Evolutionary conservation across 2,888 invertebrate genomes (phyloP).

Genomic region (Orchestes rusci): DNA sequence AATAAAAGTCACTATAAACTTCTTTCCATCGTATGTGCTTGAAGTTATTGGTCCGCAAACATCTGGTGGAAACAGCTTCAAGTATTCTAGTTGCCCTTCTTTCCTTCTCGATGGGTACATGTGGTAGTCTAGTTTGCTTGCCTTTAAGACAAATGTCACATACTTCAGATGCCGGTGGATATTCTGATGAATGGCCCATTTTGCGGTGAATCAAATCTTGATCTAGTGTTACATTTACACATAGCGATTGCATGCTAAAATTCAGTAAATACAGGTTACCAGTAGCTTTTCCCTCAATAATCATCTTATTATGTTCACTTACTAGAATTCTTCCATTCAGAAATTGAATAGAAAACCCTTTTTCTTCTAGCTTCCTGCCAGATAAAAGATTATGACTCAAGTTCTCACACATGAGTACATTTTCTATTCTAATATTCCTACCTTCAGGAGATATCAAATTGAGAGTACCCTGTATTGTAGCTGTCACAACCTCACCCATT

Average conservation of each 20-base stretch:
- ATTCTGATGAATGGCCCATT: slow-evolving; percentile 29
- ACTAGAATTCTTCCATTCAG: too few species aligned
- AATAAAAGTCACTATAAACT: slow-evolving; percentile 19
- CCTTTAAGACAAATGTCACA: slow-evolving; percentile 27
- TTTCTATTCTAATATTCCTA: too few species aligned
- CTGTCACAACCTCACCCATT: too few species aligned
- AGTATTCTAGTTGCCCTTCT: slow-evolving; percentile 4
- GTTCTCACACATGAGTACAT: too few species aligned
- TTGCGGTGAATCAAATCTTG: slow-evolving; percentile 20
- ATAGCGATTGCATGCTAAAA: not conserved
- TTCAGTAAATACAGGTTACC: not conserved
- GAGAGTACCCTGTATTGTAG: too few species aligned
- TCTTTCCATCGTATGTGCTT: slow-evolving; percentile 16
- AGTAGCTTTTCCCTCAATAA: not conserved
- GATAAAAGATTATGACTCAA: too few species aligned
- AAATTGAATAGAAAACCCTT: too few species aligned
- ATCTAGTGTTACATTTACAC: slow-evolving; percentile 1
- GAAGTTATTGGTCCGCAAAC: slow-evolving; percentile 6
- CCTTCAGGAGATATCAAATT: too few species aligned
- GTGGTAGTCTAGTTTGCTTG: slow-evolving; percentile 10
- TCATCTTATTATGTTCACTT: too few species aligned
- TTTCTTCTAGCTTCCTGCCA: too few species aligned
- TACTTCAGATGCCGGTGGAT: slow-evolving; percentile 11
- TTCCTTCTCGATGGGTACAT: not conserved
- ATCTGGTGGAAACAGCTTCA: slow-evolving; percentile 8